Evolutionary conservation across 2,113 vertebrate genomes (phyloP).

Genomic region (Aleadryas rufinucha): DNA sequence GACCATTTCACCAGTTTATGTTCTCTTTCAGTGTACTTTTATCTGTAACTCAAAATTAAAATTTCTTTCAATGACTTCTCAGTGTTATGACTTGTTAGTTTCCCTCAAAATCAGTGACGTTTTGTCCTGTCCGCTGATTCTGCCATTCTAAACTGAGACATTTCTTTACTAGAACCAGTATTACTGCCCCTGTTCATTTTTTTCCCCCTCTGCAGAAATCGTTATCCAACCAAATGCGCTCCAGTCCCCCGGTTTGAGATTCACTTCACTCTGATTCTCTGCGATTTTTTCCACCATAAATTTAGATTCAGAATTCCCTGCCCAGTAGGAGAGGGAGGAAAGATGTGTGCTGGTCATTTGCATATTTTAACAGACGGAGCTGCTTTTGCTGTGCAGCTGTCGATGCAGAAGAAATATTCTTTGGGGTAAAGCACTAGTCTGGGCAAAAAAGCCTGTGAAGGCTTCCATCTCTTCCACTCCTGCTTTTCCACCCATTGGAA

Average conservation of each 20-base stretch:
- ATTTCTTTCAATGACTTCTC: neutral
- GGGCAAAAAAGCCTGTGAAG: neutral
- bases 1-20: neutral
- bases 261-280: neutral
- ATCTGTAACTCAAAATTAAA: neutral
- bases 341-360: slow-evolving; percentile 42
- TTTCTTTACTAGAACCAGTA: neutral
- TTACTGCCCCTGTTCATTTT: neutral
- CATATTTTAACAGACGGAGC: slow-evolving; percentile 65
- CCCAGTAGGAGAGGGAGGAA: slow-evolving; percentile 57
- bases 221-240: neutral
- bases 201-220: neutral
- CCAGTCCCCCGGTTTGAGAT: neutral
- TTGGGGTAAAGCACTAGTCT: slow-evolving; percentile 43
- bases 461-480: neutral
- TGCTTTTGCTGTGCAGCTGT: slow-evolving; percentile 58
- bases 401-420: slow-evolving; percentile 57
- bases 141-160: neutral
- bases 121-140: neutral
- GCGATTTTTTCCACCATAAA: slow-evolving; percentile 17
- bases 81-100: neutral
- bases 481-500: neutral
- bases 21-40: neutral
- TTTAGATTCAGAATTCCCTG: slow-evolving; percentile 63
- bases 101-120: neutral